Evolutionary conservation across 2,888 invertebrate species (phyloP).

Genomic region (Ptychoptera albimana): DNA sequence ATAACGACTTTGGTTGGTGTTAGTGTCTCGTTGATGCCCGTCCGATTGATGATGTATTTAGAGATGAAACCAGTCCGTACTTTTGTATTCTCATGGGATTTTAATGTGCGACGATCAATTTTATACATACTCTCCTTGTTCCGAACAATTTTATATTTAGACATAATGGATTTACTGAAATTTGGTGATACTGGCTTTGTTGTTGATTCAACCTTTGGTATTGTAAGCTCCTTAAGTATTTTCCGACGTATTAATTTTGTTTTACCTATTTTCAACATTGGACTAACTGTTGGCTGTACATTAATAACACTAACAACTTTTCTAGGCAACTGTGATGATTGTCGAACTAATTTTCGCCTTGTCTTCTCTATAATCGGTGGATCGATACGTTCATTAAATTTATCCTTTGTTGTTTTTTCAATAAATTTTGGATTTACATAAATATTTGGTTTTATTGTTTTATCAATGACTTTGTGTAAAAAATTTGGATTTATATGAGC

Average conservation of each 20-base stretch:
- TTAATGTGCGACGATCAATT: neutral
- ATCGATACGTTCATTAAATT: neutral
- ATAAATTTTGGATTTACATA: slow-evolving; percentile 20
- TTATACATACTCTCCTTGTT: slow-evolving; percentile 11
- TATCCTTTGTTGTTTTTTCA: slow-evolving; percentile 14
- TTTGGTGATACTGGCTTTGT: too few species aligned
- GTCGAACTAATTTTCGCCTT: slow-evolving; percentile 1
- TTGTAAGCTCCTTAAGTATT: neutral
- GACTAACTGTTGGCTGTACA: neutral
- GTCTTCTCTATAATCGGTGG: slow-evolving; percentile 1
- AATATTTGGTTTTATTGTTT: slow-evolving; percentile 10
- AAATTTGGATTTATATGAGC: slow-evolving; percentile 30
- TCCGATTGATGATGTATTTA: slow-evolving; percentile 21
- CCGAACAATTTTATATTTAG: slow-evolving; percentile 18
- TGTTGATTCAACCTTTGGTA: too few species aligned
- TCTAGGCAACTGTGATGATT: neutral
- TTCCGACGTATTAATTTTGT: slow-evolving; percentile 2
- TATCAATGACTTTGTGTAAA: slow-evolving; percentile 10
- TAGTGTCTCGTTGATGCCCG: slow-evolving; percentile 7
- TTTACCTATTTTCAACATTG: slow-evolving; percentile 3
- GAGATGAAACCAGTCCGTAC: neutral
- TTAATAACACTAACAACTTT: neutral
- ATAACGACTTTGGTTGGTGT: slow-evolving; percentile 10
- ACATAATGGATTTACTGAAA: too few species aligned
- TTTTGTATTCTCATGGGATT: neutral